A percentile compares a stretch with the other conserved stretches of the same genome.
phyloP scores from a whole-genome alignment of 2,888 invertebrate genomes.

The Pammene aurita region DNA sequence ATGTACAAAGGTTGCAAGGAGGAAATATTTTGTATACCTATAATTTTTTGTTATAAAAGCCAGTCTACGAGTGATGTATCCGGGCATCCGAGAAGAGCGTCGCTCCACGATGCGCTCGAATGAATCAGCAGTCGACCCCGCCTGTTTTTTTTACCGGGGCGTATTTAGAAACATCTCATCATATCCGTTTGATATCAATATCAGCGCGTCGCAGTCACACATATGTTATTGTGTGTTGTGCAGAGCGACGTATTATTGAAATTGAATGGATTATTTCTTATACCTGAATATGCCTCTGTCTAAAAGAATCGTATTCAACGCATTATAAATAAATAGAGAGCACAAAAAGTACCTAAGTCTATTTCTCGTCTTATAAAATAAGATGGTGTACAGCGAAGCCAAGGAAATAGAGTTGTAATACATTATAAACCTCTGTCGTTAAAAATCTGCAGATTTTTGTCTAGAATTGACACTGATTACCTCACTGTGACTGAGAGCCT shows the following conservation, averaged over 20 bases:
- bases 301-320: neutral
- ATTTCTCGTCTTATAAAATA: too few relatives aligned
- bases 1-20: too few relatives aligned
- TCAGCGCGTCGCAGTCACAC: conserved; percentile 2
- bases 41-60: neutral
- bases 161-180: neutral
- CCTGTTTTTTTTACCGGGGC: conserved; percentile 26
- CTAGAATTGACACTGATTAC: too few relatives aligned
- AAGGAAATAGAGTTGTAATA: too few relatives aligned
- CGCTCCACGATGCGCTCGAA: conserved; percentile 57
- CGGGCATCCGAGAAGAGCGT: conserved; percentile 39
- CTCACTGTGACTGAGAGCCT: too few relatives aligned
- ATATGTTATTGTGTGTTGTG: neutral
- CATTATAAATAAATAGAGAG: neutral
- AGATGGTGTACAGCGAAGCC: too few relatives aligned
- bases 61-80: conserved; percentile 10
- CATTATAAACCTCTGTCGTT: too few relatives aligned
- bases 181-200: neutral
- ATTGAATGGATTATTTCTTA: neutral
- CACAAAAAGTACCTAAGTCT: too few relatives aligned
- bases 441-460: too few relatives aligned
- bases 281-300: neutral
- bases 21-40: neutral
- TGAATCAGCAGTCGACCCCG: conserved; percentile 61
- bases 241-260: neutral